A percentile compares a stretch with the other conserved stretches of the same genome.
Evolutionary conservation across 2,797 vertebrate genomes (phyloP).

Genomic region (Helicolenus hilgendorfi): DNA sequence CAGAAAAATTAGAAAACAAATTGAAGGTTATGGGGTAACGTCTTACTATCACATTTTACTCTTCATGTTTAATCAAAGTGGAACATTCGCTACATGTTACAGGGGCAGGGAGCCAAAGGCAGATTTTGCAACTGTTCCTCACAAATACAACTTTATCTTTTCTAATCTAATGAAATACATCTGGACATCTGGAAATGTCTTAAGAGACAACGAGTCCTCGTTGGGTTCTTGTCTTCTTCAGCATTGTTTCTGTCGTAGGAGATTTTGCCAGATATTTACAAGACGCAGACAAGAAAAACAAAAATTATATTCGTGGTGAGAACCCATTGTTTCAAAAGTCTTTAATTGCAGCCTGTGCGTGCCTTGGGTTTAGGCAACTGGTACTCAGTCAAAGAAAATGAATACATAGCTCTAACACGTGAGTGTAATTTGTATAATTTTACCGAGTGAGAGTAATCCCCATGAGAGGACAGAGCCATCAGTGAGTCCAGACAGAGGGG

Average conservation of each 20-base stretch:
- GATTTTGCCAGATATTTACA: constrained; percentile 27
- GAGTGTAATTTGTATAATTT: constrained; percentile 58
- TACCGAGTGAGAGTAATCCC: neutral
- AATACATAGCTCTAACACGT: neutral
- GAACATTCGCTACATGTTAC: neutral
- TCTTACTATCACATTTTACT: neutral
- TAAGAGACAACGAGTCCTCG: neutral
- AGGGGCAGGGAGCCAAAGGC: neutral
- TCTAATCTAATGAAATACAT: neutral
- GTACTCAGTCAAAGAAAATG: constrained; percentile 31
- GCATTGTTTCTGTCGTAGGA: neutral
- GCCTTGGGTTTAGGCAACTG: constrained; percentile 3
- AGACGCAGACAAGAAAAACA: constrained; percentile 18
- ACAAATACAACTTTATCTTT: neutral
- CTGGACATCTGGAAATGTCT: neutral
- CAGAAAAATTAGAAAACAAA: neutral
- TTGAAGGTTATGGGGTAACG: neutral
- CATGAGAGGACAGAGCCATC: constrained; percentile 19
- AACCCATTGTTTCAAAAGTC: constrained; percentile 47
- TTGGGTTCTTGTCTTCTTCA: neutral
- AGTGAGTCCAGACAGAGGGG: neutral
- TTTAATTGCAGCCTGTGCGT: constrained; percentile 21
- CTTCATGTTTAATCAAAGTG: neutral
- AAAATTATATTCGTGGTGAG: constrained; percentile 1
- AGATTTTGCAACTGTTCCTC: neutral